Conservation (phyloP, 2,113 vertebrate species). For the Tragelaphus strepsiceros region DNA sequence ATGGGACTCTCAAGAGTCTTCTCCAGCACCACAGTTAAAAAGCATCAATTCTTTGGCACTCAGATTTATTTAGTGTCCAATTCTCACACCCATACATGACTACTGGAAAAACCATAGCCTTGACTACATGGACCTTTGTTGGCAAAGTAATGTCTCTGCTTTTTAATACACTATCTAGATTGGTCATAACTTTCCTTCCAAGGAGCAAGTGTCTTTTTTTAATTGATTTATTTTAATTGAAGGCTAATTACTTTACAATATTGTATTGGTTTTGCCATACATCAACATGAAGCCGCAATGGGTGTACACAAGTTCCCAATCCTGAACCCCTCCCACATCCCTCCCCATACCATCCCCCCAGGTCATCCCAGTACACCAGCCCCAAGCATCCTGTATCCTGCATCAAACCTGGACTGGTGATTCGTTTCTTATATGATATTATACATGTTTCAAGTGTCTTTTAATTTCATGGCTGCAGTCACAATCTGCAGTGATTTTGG, state of each 20-base stretch:
- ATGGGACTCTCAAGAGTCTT: background rate
- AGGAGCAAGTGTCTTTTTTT: background rate
- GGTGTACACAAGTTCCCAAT: no score
- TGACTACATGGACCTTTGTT: background rate
- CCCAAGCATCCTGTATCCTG: no score
- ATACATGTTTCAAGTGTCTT: background rate
- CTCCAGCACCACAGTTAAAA: background rate
- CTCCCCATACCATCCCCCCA: no score
- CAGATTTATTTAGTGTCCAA: background rate
- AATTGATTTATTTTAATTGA: no score
- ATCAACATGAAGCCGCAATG: fast-evolving
- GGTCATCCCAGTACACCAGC: no score
- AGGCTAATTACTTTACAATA: no score
- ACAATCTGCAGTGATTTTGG: background rate
- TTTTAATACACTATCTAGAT: background rate
- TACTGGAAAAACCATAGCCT: background rate
- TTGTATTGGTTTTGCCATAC: no score
- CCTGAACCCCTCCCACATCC: no score
- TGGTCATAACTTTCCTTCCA: background rate
- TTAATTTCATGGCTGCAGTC: background rate
- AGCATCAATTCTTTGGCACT: background rate
- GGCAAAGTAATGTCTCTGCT: background rate
- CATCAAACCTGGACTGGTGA: no score
- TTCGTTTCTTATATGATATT: no score
- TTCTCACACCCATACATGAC: background rate